Conservation (phyloP, 2,113 vertebrate genomes). For the Sylvia atricapilla region DNA sequence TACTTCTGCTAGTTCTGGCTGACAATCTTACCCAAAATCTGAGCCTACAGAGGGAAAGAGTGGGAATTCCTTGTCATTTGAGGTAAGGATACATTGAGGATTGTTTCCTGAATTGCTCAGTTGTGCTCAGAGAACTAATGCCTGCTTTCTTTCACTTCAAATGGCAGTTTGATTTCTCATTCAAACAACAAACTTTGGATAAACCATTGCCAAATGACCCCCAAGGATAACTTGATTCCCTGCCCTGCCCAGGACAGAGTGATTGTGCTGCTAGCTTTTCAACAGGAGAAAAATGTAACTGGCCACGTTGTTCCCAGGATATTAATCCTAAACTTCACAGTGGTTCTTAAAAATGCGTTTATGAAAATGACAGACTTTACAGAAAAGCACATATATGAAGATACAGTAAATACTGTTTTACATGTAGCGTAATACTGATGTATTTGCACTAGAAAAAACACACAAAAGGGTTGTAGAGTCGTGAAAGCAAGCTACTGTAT, state of each 20-base stretch:
- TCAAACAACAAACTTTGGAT: neutral
- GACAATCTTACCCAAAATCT: neutral
- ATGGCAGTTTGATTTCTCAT: neutral
- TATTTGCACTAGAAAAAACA: slow-evolving; percentile 66
- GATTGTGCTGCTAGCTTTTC: neutral
- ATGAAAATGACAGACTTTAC: slow-evolving; percentile 1
- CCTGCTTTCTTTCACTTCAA: neutral
- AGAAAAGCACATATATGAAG: slow-evolving; percentile 37
- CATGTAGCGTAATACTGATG: neutral
- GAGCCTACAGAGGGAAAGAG: neutral
- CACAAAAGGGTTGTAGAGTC: slow-evolving; percentile 69
- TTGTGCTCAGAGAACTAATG: neutral
- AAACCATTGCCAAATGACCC: neutral
- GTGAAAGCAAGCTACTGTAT: slow-evolving; percentile 72
- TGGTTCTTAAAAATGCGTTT: neutral
- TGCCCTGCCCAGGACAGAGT: neutral
- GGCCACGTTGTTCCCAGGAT: neutral
- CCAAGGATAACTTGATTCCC: neutral
- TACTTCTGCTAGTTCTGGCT: neutral
- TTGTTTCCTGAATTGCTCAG: neutral
- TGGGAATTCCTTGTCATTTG: neutral
- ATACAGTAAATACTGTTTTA: slow-evolving; percentile 9
- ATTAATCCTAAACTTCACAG: slow-evolving; percentile 9
- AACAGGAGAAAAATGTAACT: slow-evolving; percentile 52
- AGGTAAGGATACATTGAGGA: neutral